These are phyloP conservation scores for Eulithis testata DNA, from an alignment of 2,888 invertebrate genomes.

Conservation along the genomic window DNA sequence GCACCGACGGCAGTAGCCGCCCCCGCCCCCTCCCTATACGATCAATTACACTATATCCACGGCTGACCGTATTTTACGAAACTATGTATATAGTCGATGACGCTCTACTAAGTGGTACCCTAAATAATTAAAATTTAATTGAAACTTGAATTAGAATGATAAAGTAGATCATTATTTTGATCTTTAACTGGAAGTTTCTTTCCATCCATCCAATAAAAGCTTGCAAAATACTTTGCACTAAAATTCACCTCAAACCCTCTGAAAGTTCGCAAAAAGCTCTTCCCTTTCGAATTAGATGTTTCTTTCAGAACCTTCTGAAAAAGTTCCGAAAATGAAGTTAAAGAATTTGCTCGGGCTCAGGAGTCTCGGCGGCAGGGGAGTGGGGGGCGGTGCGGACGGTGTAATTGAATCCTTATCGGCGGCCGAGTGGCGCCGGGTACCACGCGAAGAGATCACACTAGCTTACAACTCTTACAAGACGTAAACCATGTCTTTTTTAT, in stretches of 20 bases:
- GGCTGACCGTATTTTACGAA: not conserved
- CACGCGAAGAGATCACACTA: not conserved
- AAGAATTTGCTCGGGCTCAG: slow-evolving; percentile 26
- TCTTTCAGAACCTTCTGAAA: slow-evolving; percentile 13
- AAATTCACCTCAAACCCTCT: slow-evolving; percentile 7
- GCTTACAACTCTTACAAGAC: no score
- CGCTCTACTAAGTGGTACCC: no score
- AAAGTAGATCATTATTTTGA: no score
- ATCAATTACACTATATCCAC: slow-evolving; percentile 11
- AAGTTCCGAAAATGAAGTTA: slow-evolving; percentile 30
- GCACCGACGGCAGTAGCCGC: not conserved
- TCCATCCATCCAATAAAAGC: slow-evolving; percentile 6
- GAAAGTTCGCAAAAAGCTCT: slow-evolving; percentile 12
- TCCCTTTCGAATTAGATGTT: slow-evolving; percentile 25
- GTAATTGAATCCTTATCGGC: slow-evolving; percentile 30
- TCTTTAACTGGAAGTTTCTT: not conserved
- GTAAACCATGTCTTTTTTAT: no score
- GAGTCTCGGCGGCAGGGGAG: slow-evolving; percentile 15
- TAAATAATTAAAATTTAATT: no score
- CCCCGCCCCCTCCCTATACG: not conserved
- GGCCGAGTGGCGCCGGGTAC: not conserved
- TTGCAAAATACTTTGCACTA: slow-evolving; percentile 5
- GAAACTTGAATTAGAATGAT: no score
- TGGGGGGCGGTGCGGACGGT: not conserved
- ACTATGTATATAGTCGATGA: no score